These are phyloP conservation scores for Melanchra persicariae DNA, from an alignment of 2,888 invertebrate species.

Conservation along the genomic window DNA sequence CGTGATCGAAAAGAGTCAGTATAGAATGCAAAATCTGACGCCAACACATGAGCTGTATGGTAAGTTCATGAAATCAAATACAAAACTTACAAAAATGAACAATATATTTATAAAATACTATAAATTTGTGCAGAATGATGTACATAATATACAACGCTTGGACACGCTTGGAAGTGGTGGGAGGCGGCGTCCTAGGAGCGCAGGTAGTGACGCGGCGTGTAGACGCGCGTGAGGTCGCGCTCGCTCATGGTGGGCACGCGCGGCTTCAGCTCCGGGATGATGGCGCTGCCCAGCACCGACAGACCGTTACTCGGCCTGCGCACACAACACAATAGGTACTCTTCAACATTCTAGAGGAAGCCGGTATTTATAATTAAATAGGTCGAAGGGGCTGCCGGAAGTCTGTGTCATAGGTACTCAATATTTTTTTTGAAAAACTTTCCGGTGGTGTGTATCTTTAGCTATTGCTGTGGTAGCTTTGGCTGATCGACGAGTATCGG, in stretches of 20 bases:
- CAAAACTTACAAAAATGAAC: constrained; percentile 38
- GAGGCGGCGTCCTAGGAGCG: constrained; percentile 51
- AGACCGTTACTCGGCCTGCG: constrained; percentile 82
- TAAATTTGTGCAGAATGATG: not conserved
- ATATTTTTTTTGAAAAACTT: too few species aligned
- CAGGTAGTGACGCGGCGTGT: constrained; percentile 75
- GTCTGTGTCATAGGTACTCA: too few species aligned
- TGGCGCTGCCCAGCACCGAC: constrained; percentile 90
- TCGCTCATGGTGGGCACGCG: constrained; percentile 91
- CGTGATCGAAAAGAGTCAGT: not conserved
- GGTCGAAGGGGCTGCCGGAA: too few species aligned
- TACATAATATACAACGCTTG: too few species aligned
- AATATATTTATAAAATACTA: constrained; percentile 38
- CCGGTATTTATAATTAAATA: too few species aligned
- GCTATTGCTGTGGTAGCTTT: too few species aligned
- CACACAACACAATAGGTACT: constrained; percentile 33
- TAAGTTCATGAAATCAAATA: constrained; percentile 10
- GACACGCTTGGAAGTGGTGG: too few species aligned
- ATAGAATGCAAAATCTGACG: too few species aligned
- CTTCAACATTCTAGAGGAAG: not conserved
- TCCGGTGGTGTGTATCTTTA: too few species aligned
- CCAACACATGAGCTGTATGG: not conserved
- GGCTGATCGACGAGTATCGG: too few species aligned
- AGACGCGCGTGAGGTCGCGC: constrained; percentile 87
- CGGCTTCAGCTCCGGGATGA: constrained; percentile 90